Evolutionary conservation across 2,113 vertebrate species (phyloP).

Genomic region (Ranitomeya imitator): DNA sequence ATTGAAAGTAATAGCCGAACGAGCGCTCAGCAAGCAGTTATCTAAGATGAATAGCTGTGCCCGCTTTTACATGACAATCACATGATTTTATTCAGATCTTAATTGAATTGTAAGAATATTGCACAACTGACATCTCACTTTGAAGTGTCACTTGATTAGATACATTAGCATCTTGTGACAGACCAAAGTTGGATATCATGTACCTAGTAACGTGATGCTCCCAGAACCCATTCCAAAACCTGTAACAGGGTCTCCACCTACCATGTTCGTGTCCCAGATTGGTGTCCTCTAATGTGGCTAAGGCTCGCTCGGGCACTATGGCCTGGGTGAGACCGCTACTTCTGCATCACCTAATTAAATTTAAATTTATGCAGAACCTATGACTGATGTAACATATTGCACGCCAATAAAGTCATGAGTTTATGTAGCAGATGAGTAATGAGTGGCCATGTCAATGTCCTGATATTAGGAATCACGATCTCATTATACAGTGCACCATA

Average conservation of each 20-base stretch:
- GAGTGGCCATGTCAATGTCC: background rate
- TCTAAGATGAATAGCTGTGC: too few relatives aligned
- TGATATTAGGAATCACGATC: background rate
- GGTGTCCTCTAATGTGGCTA: background rate
- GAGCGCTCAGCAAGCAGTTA: too few relatives aligned
- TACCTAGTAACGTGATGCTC: background rate
- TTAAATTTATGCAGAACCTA: background rate
- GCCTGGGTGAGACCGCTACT: background rate
- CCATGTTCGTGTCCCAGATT: background rate
- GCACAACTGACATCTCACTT: background rate
- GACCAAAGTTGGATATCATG: background rate
- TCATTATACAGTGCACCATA: background rate
- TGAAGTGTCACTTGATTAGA: background rate
- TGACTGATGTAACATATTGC: background rate
- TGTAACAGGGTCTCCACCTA: background rate
- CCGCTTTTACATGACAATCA: background rate
- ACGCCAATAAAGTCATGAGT: background rate
- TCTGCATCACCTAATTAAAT: background rate
- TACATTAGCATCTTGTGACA: background rate
- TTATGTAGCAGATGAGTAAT: background rate
- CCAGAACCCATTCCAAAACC: background rate
- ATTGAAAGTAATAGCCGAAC: too few relatives aligned
- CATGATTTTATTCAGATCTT: background rate
- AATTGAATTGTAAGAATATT: background rate
- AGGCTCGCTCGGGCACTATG: background rate